phyloP scores from a whole-genome alignment of 2,888 invertebrate genomes.

The Brassicogethes aeneus region DNA sequence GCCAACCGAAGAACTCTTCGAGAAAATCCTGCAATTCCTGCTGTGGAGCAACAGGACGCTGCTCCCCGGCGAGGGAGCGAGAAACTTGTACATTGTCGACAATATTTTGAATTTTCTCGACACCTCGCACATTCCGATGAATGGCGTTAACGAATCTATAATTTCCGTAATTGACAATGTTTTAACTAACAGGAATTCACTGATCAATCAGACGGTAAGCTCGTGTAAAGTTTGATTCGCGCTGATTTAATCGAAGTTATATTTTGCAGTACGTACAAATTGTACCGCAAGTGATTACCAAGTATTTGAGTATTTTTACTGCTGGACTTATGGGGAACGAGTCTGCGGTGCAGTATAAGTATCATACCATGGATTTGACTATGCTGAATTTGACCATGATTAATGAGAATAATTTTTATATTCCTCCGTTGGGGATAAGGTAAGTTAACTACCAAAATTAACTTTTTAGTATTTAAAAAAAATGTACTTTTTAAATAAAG shows the following conservation, averaged over 20 bases:
- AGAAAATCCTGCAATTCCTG: constrained; percentile 48
- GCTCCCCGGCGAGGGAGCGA: constrained; percentile 58
- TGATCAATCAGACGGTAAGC: constrained; percentile 64
- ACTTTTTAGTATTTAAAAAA: neutral
- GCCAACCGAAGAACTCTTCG: constrained; percentile 48
- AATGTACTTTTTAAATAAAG: no score
- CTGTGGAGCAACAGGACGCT: constrained; percentile 27
- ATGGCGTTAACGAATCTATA: constrained; percentile 46
- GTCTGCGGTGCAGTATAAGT: constrained; percentile 15
- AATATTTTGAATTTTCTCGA: constrained; percentile 50
- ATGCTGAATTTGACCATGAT: constrained; percentile 13
- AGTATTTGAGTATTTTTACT: constrained; percentile 18
- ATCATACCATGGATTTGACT: constrained; percentile 19
- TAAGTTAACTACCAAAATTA: no score
- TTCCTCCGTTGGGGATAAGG: constrained; percentile 4
- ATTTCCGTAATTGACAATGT: constrained; percentile 57
- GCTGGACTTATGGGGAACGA: constrained; percentile 11
- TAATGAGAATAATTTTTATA: constrained; percentile 11
- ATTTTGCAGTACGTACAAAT: constrained; percentile 23
- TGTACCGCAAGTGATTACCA: constrained; percentile 21
- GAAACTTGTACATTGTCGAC: constrained; percentile 48
- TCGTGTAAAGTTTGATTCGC: neutral
- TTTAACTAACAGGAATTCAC: constrained; percentile 55
- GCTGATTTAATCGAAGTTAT: neutral
- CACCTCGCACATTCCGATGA: constrained; percentile 13